Base-by-base conservation (phyloP, 2,888 invertebrate species). In the Hemistola chrysoprasaria region DNA sequence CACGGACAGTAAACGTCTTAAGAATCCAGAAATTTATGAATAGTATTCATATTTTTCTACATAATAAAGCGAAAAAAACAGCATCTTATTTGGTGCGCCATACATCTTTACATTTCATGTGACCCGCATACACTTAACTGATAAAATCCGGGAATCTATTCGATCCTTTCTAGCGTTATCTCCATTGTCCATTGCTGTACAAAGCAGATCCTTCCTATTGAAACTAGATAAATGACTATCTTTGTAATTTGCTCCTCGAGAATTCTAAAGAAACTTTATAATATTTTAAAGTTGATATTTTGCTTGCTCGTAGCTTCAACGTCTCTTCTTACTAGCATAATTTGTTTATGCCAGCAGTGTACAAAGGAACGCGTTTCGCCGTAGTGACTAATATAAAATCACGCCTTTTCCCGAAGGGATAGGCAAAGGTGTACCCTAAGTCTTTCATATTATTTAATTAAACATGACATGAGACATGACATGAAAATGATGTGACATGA, bases 131-230 rank as follows among this genome's bases (percentile, higher is more conserved):
- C 51, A 44, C 41, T 44, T 11, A 16, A 16, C 35, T 46, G 35
- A 52, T 48, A 53, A 51, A 47, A 6, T 20, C 22, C 1, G 7
- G 1, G 1, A 26, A 21, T 7, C 20, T 21, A 9, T n/a, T 34
- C 3, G n/a, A n/a, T n/a, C 20, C n/a, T 5, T n/a, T 21, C 34
- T 22, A 24, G 16, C 6, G 8, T 24, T 11, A 33, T 8, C 2
- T 11, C n/a, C n/a, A n/a, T 42, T 36, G 56, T 54, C 58, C 56
- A 56, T 65, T 65, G 62, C 60, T 26, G 29, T 45, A 64, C 64
- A 64, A 64, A 54, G 61, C 27, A 54, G 59, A 48, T 47, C 53
- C 43, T 50, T 47, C 53, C 43, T 61, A 59, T 61, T 61, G 58
- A 57, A 61, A 53, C 49, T 56, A 47, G 50, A 53, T 45, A 52